Evolutionary conservation across 37 sponge, comb jelly and placozoan genomes (phyloP).

Genomic region (Crambe crambe): DNA sequence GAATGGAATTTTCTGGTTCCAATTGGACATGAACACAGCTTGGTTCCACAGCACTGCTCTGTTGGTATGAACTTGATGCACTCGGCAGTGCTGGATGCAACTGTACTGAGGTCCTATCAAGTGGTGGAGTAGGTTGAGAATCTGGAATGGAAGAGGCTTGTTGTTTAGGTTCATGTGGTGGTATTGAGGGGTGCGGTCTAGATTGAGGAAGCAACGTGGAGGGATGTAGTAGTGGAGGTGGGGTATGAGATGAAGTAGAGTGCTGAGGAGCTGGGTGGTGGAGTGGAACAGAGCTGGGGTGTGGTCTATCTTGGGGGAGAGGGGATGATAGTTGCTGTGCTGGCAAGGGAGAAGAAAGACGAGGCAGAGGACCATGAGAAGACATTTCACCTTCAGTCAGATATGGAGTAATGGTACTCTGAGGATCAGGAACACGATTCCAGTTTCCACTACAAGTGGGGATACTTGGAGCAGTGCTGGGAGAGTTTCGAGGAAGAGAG

Average conservation of each 20-base stretch:
- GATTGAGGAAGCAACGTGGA: not conserved
- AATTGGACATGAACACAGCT: not conserved
- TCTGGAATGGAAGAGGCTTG: not conserved
- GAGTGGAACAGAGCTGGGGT: not conserved
- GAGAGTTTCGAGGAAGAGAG: not conserved
- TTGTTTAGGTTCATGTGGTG: not conserved
- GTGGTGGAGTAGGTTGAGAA: not conserved
- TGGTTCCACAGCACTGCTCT: not conserved
- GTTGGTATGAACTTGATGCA: not conserved
- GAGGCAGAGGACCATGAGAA: not conserved
- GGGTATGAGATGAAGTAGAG: not conserved
- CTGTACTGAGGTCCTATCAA: not conserved
- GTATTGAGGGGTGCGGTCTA: not conserved
- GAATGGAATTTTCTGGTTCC: slow-evolving; percentile 2
- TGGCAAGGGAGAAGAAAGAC: not conserved
- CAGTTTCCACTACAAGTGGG: not conserved
- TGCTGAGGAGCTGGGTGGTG: not conserved
- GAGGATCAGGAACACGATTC: not conserved
- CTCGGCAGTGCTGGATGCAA: not conserved
- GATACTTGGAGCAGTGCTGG: not conserved
- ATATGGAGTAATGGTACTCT: not conserved
- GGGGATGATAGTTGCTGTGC: not conserved
- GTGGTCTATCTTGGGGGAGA: not conserved
- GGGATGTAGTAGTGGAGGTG: not conserved
- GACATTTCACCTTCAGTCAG: not conserved